Evolutionary conservation across 2,113 vertebrate genomes (phyloP).

Genomic region (Recurvirostra avosetta): DNA sequence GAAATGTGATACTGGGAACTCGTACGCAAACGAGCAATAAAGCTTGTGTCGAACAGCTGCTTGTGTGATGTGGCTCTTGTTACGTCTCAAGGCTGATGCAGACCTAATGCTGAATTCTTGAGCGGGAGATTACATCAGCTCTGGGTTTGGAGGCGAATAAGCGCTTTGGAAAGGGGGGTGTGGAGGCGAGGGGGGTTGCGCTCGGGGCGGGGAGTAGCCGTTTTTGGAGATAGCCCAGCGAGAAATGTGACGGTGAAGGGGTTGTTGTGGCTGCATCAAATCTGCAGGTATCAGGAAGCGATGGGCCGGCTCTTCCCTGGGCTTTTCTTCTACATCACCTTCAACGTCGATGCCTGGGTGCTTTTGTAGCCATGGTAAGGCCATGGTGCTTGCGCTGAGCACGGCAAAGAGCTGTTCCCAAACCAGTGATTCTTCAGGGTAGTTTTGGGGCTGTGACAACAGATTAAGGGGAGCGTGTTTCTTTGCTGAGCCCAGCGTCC

Average conservation of each 20-base stretch:
- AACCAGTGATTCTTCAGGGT: not conserved
- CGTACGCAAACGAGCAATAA: constrained; percentile 58
- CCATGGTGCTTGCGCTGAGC: not conserved
- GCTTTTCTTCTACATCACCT: not conserved
- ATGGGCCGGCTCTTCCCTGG: rapidly evolving
- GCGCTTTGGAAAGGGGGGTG: not conserved
- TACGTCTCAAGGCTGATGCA: constrained; percentile 22
- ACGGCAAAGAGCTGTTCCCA: not conserved
- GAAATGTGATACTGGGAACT: constrained; percentile 57
- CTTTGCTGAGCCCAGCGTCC: not conserved
- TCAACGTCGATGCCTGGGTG: not conserved
- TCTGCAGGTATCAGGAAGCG: not conserved
- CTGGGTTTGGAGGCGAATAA: not conserved
- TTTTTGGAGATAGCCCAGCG: not conserved
- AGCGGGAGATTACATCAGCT: constrained; percentile 43
- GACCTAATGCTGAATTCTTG: constrained; percentile 22
- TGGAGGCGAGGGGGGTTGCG: not conserved
- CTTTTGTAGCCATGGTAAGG: not conserved
- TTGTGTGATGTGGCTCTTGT: constrained; percentile 37
- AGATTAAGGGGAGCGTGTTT: not conserved
- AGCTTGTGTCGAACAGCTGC: constrained; percentile 67
- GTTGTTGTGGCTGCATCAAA: not conserved
- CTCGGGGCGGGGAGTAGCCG: not conserved
- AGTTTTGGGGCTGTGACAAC: not conserved
- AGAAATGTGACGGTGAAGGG: rapidly evolving